Evolutionary conservation across 2,888 invertebrate species (phyloP).

Genomic region (Rhaphigaster nebulosa): DNA sequence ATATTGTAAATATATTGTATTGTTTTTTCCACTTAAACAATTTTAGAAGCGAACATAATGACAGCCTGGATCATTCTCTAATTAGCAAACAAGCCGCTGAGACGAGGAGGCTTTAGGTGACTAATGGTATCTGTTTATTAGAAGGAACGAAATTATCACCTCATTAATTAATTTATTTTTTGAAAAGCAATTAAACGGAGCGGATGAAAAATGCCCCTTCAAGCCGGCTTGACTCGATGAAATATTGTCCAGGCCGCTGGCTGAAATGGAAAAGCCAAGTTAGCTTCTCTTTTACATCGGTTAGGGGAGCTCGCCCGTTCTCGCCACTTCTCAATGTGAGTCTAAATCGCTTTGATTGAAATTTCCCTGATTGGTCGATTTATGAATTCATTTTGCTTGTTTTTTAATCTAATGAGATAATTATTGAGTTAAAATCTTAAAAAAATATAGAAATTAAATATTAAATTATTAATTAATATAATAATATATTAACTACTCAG

Average conservation of each 20-base stretch:
- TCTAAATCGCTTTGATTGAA: neutral
- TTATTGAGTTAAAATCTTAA: no score
- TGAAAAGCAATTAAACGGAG: slow-evolving; percentile 52
- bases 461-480: no score
- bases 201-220: slow-evolving; percentile 45
- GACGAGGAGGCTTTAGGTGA: neutral
- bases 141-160: slow-evolving; percentile 43
- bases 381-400: neutral
- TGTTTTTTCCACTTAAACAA: neutral
- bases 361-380: neutral
- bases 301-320: neutral
- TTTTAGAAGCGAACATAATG: neutral
- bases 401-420: neutral
- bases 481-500: no score
- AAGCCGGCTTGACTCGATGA: neutral
- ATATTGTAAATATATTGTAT: no score
- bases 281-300: slow-evolving; percentile 23
- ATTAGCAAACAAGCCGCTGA: slow-evolving; percentile 4
- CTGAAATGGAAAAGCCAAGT: slow-evolving; percentile 21
- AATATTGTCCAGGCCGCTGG: slow-evolving; percentile 1
- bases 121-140: slow-evolving; percentile 52
- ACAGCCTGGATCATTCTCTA: neutral
- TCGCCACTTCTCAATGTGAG: neutral
- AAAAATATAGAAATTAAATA: no score
- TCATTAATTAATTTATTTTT: slow-evolving; percentile 56